phyloP scores from a whole-genome alignment of 2,797 vertebrate species.

The Anguilla marmorata region DNA sequence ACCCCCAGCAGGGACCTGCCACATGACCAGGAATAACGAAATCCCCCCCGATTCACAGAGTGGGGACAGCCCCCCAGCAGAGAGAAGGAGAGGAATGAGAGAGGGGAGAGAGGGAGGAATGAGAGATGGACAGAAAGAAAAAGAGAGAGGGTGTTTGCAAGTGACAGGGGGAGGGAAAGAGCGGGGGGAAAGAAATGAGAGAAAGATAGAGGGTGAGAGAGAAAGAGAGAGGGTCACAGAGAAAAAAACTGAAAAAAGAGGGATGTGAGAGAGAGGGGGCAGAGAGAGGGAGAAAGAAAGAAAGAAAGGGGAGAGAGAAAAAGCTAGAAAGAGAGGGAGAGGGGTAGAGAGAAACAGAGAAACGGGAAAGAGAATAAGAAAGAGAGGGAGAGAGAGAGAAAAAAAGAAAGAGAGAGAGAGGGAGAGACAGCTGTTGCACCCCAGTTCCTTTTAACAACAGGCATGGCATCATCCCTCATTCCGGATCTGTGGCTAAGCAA shows the following conservation, averaged over 20 bases:
- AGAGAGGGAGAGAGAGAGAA: not conserved
- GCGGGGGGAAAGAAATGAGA: not conserved
- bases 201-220: not conserved
- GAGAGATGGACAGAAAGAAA: not conserved
- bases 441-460: conserved; percentile 17
- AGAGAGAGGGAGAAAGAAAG: not conserved
- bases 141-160: not conserved
- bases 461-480: conserved; percentile 8
- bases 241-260: not conserved
- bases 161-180: not conserved
- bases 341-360: conserved; percentile 4
- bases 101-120: not conserved
- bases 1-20: not conserved
- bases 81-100: not conserved
- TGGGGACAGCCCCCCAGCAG: not conserved
- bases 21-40: not conserved
- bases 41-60: not conserved
- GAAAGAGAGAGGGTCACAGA: not conserved
- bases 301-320: not conserved
- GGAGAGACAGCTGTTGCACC: conserved; percentile 26
- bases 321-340: not conserved
- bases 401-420: conserved; percentile 19
- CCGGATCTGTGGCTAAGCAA: conserved; percentile 25
- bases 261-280: not conserved
- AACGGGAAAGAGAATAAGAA: conserved; percentile 28